phyloP scores from a whole-genome alignment of 1,140 invertebrate species.

The Teleopsis dalmanni region DNA sequence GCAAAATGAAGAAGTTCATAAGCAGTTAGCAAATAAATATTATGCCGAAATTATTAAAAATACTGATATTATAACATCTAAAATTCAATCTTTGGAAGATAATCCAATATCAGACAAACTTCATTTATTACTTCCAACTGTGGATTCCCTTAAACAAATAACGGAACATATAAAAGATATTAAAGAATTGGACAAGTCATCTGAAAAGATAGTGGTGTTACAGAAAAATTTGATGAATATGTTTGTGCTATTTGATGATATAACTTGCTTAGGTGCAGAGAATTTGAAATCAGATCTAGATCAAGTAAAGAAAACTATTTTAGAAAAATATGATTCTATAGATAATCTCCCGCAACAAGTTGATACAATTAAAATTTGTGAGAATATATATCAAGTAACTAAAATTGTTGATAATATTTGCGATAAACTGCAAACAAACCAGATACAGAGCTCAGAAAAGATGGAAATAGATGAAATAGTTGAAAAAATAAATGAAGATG shows the following conservation, averaged over 20 bases:
- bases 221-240: slow-evolving; percentile 11
- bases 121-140: too few relatives aligned
- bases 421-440: too few relatives aligned
- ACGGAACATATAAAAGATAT: not conserved
- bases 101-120: too few relatives aligned
- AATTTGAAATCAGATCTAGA: not conserved
- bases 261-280: not conserved
- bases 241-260: slow-evolving; percentile 5
- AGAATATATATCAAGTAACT: not conserved
- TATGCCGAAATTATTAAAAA: too few relatives aligned
- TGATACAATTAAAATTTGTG: not conserved
- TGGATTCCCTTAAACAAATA: not conserved
- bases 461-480: too few relatives aligned
- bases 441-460: too few relatives aligned
- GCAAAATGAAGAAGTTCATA: too few relatives aligned
- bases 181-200: slow-evolving; percentile 3
- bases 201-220: not conserved
- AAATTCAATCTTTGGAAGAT: too few relatives aligned
- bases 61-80: too few relatives aligned
- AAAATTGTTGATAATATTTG: too few relatives aligned
- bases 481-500: too few relatives aligned
- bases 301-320: not conserved
- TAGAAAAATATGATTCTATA: not conserved
- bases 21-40: too few relatives aligned
- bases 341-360: not conserved